Percentiles rank a stretch among this genome's conserved stretches.
Conservation (phyloP, 1,140 invertebrate genomes). For the Nylanderia fulva region DNA sequence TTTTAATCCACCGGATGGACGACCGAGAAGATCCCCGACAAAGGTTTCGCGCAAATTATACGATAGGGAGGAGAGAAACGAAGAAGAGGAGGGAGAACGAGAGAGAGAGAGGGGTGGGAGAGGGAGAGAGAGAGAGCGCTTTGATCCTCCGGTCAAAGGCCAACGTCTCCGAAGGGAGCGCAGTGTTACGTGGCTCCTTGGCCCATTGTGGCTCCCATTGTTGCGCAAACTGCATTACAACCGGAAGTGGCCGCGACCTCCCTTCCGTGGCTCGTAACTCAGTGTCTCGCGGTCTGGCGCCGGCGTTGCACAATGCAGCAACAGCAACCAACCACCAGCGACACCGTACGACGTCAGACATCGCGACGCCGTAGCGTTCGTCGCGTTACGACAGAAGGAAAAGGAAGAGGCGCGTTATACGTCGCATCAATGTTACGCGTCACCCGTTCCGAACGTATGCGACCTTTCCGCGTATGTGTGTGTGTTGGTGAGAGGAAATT, state of each 20-base stretch:
- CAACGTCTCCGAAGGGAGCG: conserved; percentile 77
- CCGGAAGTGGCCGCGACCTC: conserved; percentile 84
- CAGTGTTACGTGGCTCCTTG: conserved; percentile 75
- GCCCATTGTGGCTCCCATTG: conserved; percentile 83
- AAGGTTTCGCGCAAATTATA: conserved; percentile 61
- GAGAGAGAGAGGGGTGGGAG: not conserved
- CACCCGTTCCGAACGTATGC: not conserved
- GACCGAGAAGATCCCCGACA: conserved; percentile 55
- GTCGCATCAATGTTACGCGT: conserved; percentile 51
- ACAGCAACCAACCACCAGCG: conserved; percentile 47
- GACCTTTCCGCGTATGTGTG: not conserved
- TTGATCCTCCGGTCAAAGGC: conserved; percentile 82
- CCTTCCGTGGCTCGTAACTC: conserved; percentile 85
- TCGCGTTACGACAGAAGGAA: not conserved
- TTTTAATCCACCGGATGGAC: conserved; percentile 35
- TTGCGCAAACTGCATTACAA: conserved; percentile 85
- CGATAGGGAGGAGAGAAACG: conserved; percentile 11
- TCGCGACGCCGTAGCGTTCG: conserved; percentile 45
- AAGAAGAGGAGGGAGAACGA: not conserved
- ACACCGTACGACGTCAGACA: conserved; percentile 47
- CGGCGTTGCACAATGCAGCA: conserved; percentile 70
- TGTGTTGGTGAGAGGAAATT: conserved; percentile 26
- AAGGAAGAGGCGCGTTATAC: conserved; percentile 17
- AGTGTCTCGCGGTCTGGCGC: conserved; percentile 82
- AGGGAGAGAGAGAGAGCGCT: conserved; percentile 64